These are phyloP conservation scores for Bombus cullumanus DNA, from an alignment of 1,140 invertebrate genomes.

Conservation along the genomic window DNA sequence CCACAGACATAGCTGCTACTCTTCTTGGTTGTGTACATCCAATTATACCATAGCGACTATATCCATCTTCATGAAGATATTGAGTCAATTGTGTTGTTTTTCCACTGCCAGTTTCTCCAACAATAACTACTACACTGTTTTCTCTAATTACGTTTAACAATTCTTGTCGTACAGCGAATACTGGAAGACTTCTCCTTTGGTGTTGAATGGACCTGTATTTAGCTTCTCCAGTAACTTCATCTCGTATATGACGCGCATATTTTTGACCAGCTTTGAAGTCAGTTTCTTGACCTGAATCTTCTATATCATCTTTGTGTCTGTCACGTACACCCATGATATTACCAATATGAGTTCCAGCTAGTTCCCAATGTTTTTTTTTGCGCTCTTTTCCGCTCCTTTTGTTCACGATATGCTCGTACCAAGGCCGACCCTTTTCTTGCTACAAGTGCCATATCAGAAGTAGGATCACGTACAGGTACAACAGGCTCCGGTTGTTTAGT, in stretches of 20 bases:
- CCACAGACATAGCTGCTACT: conserved; percentile 99
- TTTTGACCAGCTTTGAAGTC: conserved; percentile 96
- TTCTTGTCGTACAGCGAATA: conserved; percentile 97
- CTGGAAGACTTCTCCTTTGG: conserved; percentile 96
- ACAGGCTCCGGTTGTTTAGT: conserved; percentile 97
- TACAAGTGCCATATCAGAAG: conserved; percentile 98
- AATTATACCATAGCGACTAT: conserved; percentile 96
- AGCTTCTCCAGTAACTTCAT: conserved; percentile 91
- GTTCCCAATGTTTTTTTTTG: conserved; percentile 99
- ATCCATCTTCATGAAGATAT: conserved; percentile 99
- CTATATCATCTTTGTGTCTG: conserved; percentile 90
- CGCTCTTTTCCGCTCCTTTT: conserved; percentile 97
- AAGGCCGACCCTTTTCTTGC: conserved; percentile 97
- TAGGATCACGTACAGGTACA: conserved; percentile 92
- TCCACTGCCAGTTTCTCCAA: conserved; percentile 99
- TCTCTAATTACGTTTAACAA: conserved; percentile 96
- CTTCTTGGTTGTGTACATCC: conserved; percentile 92
- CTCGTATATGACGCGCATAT: conserved; percentile 97
- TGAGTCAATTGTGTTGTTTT: conserved; percentile 99
- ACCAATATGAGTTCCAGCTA: conserved; percentile 96
- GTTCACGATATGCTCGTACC: conserved; percentile 95
- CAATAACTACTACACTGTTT: conserved; percentile 97
- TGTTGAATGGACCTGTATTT: conserved; percentile 93
- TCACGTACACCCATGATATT: conserved; percentile 96
- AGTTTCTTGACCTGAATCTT: conserved; percentile 84